Base-by-base conservation (phyloP, 2,888 invertebrate species). In the Drosophila mayaguana region DNA sequence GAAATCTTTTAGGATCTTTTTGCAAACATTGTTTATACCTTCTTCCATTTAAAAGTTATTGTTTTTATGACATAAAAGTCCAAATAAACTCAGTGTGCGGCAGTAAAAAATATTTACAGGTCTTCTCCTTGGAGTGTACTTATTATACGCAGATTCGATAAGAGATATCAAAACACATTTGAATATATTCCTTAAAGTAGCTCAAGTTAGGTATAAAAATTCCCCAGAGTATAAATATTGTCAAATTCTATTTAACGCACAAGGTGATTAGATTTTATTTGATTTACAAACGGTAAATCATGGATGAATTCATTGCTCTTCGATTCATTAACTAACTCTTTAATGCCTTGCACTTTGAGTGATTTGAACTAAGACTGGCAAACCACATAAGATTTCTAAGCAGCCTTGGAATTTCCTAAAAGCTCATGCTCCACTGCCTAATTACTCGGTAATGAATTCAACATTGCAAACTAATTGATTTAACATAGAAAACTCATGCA, bases 391-490 rank as follows among this genome's bases (percentile, higher is more conserved):
- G 25, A 48, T 48, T 20, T 51, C 20, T 4, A 51, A 34, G 9
- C 16, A 22, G 16, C 3, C 3, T 22, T 8, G 20, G 20, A 20
- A 20, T 14, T 5, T 14, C 5, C 20, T 18, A 11, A n/a, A n/a
- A 16, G 11, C 3, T 40, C 12, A 7, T 14, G 40, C 25, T 22
- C 2, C 7, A 54, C 6, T 53, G 53, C 16, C 2, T 3, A 22
- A 50, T 4, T 38, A 6, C 7, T 45, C 11, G 18, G 11, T 12
- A 25, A 59, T 67, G 51, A 56, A 45, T 32, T 38, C n/a, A 22
- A 34, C 4, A 36, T 50, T 50, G 53, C 25, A 50, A 65, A 59
- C 60, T 63, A 28, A 64, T 72, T 75, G 61, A 63, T 63, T 65
- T 61, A 62, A 65, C 53, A n/a, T 22, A 5, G 3, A 56, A 57